A percentile compares a stretch with the other conserved stretches of the same genome.
These are phyloP conservation scores for Aplysia californica DNA, from an alignment of 1,140 invertebrate species.

Conservation along the genomic window DNA sequence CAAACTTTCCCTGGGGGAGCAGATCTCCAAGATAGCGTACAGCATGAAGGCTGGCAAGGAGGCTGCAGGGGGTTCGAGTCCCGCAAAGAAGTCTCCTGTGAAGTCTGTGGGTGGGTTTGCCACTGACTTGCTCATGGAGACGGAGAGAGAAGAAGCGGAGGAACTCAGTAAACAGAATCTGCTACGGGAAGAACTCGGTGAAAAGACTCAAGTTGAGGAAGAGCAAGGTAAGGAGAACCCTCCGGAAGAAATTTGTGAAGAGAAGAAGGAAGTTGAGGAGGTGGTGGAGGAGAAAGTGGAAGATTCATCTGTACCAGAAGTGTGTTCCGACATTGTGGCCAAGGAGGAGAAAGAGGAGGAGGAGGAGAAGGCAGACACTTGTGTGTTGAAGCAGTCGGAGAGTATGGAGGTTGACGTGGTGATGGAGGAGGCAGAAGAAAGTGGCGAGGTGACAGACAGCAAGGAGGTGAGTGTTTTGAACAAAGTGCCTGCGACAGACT, in stretches of 20 bases:
- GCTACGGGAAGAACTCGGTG: neutral
- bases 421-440: too few relatives aligned
- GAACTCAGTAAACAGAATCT: neutral
- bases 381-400: too few relatives aligned
- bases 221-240: neutral
- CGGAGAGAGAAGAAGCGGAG: neutral
- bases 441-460: too few relatives aligned
- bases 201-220: neutral
- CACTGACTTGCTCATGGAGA: conserved; percentile 1
- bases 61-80: neutral
- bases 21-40: too few relatives aligned
- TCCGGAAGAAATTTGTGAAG: neutral
- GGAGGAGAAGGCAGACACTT: too few relatives aligned
- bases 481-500: too few relatives aligned
- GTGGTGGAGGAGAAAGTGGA: neutral
- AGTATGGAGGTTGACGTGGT: too few relatives aligned
- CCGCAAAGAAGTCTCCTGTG: neutral
- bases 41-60: neutral
- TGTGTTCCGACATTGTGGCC: too few relatives aligned
- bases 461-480: too few relatives aligned
- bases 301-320: neutral
- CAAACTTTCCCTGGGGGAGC: neutral
- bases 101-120: neutral
- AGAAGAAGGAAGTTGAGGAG: neutral
- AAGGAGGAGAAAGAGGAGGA: too few relatives aligned